A percentile compares a stretch with the other conserved stretches of the same genome.
Conservation (phyloP, 2,888 invertebrate species). For the Antitype chi region DNA sequence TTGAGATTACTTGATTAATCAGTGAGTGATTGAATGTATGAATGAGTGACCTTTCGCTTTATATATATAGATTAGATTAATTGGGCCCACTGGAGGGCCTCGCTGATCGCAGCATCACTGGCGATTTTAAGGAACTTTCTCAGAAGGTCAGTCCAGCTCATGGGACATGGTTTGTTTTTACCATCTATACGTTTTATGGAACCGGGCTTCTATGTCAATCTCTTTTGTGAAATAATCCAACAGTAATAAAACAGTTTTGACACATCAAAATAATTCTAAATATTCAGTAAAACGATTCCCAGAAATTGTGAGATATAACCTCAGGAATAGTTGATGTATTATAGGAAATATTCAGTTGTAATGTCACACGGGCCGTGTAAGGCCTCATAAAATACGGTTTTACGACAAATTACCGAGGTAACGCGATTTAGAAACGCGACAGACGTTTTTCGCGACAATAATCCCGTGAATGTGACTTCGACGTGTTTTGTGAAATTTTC, state of each 20-base stretch:
- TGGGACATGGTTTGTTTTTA: background rate
- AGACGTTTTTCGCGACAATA: slow-evolving; percentile 58
- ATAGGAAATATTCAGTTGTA: slow-evolving; percentile 64
- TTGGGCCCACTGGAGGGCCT: background rate
- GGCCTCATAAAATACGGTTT: slow-evolving; percentile 76
- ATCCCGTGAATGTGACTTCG: slow-evolving; percentile 38
- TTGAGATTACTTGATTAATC: too few species aligned
- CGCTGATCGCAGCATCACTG: background rate
- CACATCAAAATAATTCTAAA: slow-evolving; percentile 3
- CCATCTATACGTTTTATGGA: background rate
- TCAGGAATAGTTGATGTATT: slow-evolving; percentile 40
- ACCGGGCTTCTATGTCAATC: background rate
- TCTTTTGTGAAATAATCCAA: background rate
- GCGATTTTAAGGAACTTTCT: background rate
- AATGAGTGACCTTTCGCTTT: too few species aligned
- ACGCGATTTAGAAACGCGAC: slow-evolving; percentile 75
- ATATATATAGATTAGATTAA: too few species aligned
- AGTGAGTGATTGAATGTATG: too few species aligned
- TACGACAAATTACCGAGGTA: slow-evolving; percentile 79
- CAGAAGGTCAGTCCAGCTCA: background rate
- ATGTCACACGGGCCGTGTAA: slow-evolving; percentile 63
- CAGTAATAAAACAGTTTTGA: background rate
- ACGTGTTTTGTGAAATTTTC: slow-evolving; percentile 21
- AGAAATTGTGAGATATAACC: slow-evolving; percentile 13
- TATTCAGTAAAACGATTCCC: slow-evolving; percentile 24